Evolutionary conservation across 2,113 vertebrate genomes (phyloP).

Genomic region (Corvus cornix): DNA sequence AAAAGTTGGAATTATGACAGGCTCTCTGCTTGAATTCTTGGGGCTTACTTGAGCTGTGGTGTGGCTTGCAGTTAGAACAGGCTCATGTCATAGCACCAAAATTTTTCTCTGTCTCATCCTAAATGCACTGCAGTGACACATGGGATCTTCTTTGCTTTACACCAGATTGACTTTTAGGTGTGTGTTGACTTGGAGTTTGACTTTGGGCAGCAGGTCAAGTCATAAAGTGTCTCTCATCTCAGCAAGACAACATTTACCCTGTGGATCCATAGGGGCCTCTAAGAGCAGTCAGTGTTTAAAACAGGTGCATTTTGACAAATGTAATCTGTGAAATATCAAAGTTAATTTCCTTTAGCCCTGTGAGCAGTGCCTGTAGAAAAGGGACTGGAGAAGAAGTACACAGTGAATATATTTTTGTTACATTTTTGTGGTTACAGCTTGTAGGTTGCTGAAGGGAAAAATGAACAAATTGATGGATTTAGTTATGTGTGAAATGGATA

Average conservation of each 20-base stretch:
- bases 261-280: neutral
- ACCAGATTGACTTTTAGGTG: neutral
- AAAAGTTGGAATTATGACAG: neutral
- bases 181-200: neutral
- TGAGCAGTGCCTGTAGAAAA: constrained; percentile 45
- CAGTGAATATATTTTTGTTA: constrained; percentile 43
- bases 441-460: constrained; percentile 66
- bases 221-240: neutral
- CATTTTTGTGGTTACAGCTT: constrained; percentile 59
- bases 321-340: constrained; percentile 30
- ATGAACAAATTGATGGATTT: constrained; percentile 63
- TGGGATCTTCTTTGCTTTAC: neutral
- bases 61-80: neutral
- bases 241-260: neutral
- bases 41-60: neutral
- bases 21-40: neutral
- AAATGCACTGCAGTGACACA: accelerated
- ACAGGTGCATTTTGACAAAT: constrained; percentile 12
- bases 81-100: neutral
- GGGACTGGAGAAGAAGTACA: neutral
- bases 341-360: constrained; percentile 31
- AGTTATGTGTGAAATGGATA: constrained; percentile 72
- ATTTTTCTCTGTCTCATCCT: neutral
- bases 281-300: neutral
- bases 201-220: neutral